Evolutionary conservation across 1,140 invertebrate species (phyloP), one percentile per base, ranked within the genome.

Genomic region (Listronotus bonariensis): DNA sequence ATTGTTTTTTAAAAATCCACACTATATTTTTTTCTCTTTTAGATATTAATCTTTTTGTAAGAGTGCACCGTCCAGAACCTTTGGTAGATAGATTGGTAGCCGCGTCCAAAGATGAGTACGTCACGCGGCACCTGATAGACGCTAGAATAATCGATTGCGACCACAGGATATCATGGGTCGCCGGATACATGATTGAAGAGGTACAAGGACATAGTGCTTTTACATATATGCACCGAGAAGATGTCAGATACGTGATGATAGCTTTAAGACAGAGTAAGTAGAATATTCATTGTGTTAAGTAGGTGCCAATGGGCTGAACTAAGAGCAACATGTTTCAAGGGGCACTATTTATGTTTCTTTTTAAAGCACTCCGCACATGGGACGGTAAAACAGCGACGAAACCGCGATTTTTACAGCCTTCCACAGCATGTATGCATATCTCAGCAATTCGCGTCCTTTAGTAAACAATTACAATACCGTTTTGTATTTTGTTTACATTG

Each of bases 71-170:
- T 66, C 87, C 88, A 20, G 86, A 87, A 9, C 86, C 87, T 43
- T 82, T 89, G 46, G 85, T 83, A 0, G 88, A 90, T 69, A 80
- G 87, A 5, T 75, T 89, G 17, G 78, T 92, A 32, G 91, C 93
- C 70, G 86, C 89, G 1, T 88, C 85, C 51, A 86, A 87, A 61
- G 88, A 93, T 78, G 92, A 95, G 77, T 96, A 95, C 75, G 84
- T 90, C 12, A 95, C 92, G 0, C 80, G 92, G 17, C 92, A 95
- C 78, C 82, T 91, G 26, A 83, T 92, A 15, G 91, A 94, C 76
- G 92, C 92, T 1, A 83, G 88, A 55, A 94, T 95, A 58, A 87
- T 94, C 36, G 89, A 88, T 68, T 89, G 89, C 61, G 92, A 96
- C 79, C 91, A 94, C 67, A 85, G 92, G 68, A 92, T 95, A 63